Percentiles rank a stretch among this genome's conserved stretches.
Conservation (phyloP, 2,113 vertebrate genomes). For the Labeo catla region DNA sequence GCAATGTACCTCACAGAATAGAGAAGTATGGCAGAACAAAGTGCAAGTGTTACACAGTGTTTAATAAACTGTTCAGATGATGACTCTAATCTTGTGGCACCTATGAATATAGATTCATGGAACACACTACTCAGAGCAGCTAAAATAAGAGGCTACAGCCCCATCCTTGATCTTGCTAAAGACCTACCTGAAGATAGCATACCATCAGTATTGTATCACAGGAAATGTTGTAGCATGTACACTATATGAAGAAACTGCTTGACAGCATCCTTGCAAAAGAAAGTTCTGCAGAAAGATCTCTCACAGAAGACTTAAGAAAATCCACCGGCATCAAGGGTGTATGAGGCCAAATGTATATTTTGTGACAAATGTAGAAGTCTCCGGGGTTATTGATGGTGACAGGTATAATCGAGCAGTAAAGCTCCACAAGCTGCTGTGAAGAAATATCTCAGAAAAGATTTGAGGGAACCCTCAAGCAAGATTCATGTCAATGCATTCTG, state of each 20-base stretch:
- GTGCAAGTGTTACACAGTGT: too few relatives aligned
- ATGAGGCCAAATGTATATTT: slow-evolving; percentile 1
- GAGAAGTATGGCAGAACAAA: too few relatives aligned
- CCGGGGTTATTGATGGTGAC: not conserved
- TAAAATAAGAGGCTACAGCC: not conserved
- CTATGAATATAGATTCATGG: too few relatives aligned
- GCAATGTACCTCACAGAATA: too few relatives aligned
- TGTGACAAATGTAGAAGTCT: not conserved
- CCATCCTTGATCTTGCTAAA: not conserved
- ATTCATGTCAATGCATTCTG: too few relatives aligned
- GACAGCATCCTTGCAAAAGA: not conserved
- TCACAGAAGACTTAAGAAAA: not conserved
- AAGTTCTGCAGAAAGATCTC: not conserved
- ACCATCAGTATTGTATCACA: slow-evolving; percentile 1
- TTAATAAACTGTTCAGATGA: too few relatives aligned
- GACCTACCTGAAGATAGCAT: not conserved
- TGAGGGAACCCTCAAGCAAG: too few relatives aligned
- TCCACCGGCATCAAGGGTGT: not conserved
- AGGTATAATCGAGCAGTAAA: not conserved
- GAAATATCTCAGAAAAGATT: not conserved
- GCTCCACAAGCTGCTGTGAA: not conserved
- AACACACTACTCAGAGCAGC: not conserved
- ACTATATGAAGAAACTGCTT: not conserved
- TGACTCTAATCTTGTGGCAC: too few relatives aligned
- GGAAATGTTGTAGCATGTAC: not conserved